These are phyloP conservation scores for Apocheima hispidaria DNA, from an alignment of 2,888 invertebrate species.

Conservation along the genomic window DNA sequence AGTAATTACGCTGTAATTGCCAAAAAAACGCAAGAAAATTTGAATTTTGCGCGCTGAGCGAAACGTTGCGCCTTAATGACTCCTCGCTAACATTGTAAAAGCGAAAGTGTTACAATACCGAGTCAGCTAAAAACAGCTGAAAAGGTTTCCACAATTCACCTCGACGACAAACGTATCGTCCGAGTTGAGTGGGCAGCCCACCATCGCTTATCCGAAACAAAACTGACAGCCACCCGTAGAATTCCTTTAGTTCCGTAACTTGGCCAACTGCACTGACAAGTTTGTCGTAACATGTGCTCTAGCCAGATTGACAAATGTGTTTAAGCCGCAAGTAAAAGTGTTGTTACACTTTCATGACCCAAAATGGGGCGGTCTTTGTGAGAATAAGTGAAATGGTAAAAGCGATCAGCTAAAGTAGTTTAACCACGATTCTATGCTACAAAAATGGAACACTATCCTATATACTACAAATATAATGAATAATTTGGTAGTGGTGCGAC, in stretches of 20 bases:
- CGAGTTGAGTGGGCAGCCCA: neutral
- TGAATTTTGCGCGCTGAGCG: too few species aligned
- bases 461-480: too few species aligned
- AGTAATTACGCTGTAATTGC: too few species aligned
- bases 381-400: neutral
- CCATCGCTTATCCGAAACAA: neutral
- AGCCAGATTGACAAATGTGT: slow-evolving; percentile 23
- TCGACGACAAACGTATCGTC: neutral
- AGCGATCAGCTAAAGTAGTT: neutral
- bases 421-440: neutral
- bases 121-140: slow-evolving; percentile 10
- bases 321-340: slow-evolving; percentile 17
- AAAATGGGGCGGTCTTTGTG: neutral
- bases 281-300: slow-evolving; percentile 3
- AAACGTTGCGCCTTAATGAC: slow-evolving; percentile 23
- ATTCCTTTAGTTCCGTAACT: neutral
- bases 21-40: too few species aligned
- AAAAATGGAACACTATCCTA: neutral
- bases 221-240: neutral
- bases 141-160: slow-evolving; percentile 9
- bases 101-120: slow-evolving; percentile 23
- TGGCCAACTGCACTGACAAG: neutral
- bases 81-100: slow-evolving; percentile 19
- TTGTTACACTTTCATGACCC: slow-evolving; percentile 15
- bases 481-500: too few species aligned